Base-by-base conservation (phyloP, 2,113 vertebrate species). In the Triplophysa tibetana region DNA sequence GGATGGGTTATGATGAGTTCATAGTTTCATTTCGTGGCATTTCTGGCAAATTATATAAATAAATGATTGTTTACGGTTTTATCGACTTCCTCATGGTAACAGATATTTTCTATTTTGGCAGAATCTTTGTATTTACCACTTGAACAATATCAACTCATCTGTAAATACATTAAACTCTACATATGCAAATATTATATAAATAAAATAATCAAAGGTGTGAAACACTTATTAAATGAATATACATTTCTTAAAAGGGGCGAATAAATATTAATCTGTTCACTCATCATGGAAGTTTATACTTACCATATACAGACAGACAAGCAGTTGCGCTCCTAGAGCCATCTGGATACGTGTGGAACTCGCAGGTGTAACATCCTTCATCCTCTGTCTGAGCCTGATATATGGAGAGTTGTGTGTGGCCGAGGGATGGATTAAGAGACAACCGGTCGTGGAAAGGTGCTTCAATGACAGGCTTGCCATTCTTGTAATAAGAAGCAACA, bases 321-420 rank as follows among this genome's bases (percentile, higher is more conserved):
- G 88, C 68, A 0, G 65, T 81, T 62, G 75, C 79, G 1, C 80
- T 88, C 70, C 7, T 89, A 45, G 58, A 86, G 21, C 93, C 92
- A 0, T 88, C 88, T 0, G 93, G 92, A 83, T 83, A 93, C 0
- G 90, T 85, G 87, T 94, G 89, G 79, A 93, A 93, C 81, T 93
- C 89, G 10, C 93, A 94, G 77, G 89, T 91, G 87, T 93, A 94
- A 89, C 93, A 93, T 26, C 86, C 91, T 79, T 94, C 92, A 2
- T 93, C 93, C 74, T 92, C 88, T 5, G 83, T 87, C 23, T 52
- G 81, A 11, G 90, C 87, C 1, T 43, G 11, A 62, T 43, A n/a
- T 70, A 94, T 84, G 80, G 72, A 87, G 24, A 94, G 84, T 38
- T 70, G 77, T 13, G 86, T 91, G 63, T 89, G 67, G 0, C 80